A percentile compares a stretch with the other conserved stretches of the same genome.
Evolutionary conservation across 2,888 invertebrate genomes (phyloP).

Genomic region (Torymus auratus): DNA sequence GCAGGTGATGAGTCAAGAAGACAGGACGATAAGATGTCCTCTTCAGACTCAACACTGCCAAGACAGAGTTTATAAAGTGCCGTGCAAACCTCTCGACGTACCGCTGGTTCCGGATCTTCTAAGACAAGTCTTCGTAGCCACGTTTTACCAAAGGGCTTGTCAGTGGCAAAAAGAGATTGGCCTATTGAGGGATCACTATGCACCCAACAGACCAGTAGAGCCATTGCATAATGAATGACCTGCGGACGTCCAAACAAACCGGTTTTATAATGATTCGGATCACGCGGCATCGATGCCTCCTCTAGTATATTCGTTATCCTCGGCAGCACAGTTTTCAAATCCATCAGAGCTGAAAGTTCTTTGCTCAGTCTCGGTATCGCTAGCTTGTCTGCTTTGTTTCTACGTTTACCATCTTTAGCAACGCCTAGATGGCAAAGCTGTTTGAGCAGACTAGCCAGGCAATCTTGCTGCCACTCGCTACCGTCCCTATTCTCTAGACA

Average conservation of each 20-base stretch:
- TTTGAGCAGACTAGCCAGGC: slow-evolving; percentile 90
- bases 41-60: slow-evolving; percentile 81
- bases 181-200: slow-evolving; percentile 90
- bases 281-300: slow-evolving; percentile 88
- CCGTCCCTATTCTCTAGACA: slow-evolving; percentile 83
- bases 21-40: slow-evolving; percentile 70
- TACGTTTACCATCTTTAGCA: slow-evolving; percentile 77
- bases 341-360: slow-evolving; percentile 89
- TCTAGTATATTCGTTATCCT: slow-evolving; percentile 91
- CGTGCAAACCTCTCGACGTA: slow-evolving; percentile 93
- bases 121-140: slow-evolving; percentile 91
- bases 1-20: slow-evolving; percentile 70
- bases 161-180: slow-evolving; percentile 85
- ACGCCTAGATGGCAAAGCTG: slow-evolving; percentile 92
- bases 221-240: slow-evolving; percentile 93
- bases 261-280: slow-evolving; percentile 91
- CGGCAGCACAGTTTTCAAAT: slow-evolving; percentile 88
- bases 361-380: slow-evolving; percentile 86
- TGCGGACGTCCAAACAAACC: slow-evolving; percentile 96
- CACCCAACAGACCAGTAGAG: slow-evolving; percentile 94
- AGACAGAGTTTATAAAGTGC: slow-evolving; percentile 93
- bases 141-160: slow-evolving; percentile 82
- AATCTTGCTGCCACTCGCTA: slow-evolving; percentile 96
- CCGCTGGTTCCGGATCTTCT: slow-evolving; percentile 94
- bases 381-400: slow-evolving; percentile 80